Percentiles rank a stretch among this genome's conserved stretches.
phyloP scores from a whole-genome alignment of 2,113 vertebrate genomes.

The Tor tambroides region DNA sequence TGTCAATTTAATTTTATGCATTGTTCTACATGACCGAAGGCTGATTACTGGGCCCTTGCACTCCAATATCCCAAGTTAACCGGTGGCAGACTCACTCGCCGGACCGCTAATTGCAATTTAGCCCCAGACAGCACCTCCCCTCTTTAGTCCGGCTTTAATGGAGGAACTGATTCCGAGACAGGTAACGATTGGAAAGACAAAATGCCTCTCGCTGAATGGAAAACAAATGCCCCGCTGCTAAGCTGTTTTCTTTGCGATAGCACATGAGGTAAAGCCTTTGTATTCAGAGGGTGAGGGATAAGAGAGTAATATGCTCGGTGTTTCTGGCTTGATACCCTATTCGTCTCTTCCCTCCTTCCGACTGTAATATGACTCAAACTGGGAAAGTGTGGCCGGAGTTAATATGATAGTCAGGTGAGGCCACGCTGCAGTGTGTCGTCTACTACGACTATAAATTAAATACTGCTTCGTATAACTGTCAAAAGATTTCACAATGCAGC shows the following conservation, averaged over 20 bases:
- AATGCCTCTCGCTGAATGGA: conserved; percentile 82
- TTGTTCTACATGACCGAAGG: conserved; percentile 99
- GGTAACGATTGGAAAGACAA: conserved; percentile 99
- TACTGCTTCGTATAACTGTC: conserved; percentile 41
- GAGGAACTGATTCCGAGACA: conserved; percentile 96
- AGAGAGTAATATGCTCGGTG: conserved; percentile 72
- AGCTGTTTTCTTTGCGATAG: conserved; percentile 82
- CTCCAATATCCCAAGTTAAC: conserved; percentile 99
- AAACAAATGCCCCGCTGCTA: conserved; percentile 76
- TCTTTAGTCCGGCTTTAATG: conserved; percentile 94
- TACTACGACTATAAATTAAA: conserved; percentile 51
- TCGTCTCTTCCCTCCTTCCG: conserved; percentile 74
- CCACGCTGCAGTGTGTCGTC: conserved; percentile 47
- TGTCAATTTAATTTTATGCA: conserved; percentile 99
- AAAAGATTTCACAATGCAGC: conserved; percentile 37
- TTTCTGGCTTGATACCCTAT: conserved; percentile 71
- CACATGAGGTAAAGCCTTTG: conserved; percentile 76
- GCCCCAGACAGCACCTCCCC: conserved; percentile 96
- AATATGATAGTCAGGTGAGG: conserved; percentile 59
- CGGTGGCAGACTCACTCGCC: conserved; percentile 94
- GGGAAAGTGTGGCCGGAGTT: conserved; percentile 59
- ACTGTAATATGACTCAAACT: conserved; percentile 68
- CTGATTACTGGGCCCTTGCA: conserved; percentile 97
- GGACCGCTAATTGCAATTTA: conserved; percentile 99
- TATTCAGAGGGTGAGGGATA: conserved; percentile 73